A percentile compares a stretch with the other conserved stretches of the same genome.
phyloP scores from a whole-genome alignment of 2,113 vertebrate genomes.

The Melanerpes formicivorus region DNA sequence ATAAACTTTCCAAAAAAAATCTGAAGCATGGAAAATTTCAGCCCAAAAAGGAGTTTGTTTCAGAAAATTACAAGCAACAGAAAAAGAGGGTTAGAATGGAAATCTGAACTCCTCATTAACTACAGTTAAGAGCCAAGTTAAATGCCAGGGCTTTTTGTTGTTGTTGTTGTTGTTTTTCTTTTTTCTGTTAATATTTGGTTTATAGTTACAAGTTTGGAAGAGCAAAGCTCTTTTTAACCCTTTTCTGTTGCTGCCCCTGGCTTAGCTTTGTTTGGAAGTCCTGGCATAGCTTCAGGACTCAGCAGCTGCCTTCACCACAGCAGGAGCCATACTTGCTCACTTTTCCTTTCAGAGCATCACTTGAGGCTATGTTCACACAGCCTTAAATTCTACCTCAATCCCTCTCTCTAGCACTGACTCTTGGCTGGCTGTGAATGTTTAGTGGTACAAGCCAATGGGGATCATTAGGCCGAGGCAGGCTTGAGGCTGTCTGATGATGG shows the following conservation, averaged over 20 bases:
- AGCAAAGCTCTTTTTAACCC: conserved; percentile 60
- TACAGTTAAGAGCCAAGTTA: conserved; percentile 64
- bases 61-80: conserved; percentile 70
- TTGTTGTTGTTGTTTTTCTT: conserved; percentile 14
- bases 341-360: neutral
- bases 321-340: neutral
- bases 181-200: conserved; percentile 77
- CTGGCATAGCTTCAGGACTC: conserved; percentile 51
- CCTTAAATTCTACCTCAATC: neutral
- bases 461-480: neutral
- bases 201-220: conserved; percentile 78
- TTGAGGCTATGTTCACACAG: neutral
- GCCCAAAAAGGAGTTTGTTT: conserved; percentile 61
- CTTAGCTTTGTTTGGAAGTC: conserved; percentile 69
- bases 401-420: neutral
- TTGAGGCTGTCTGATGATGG: neutral
- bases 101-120: conserved; percentile 67
- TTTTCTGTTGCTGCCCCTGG: conserved; percentile 64
- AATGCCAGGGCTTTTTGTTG: conserved; percentile 31
- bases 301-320: conserved; percentile 10
- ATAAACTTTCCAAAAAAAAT: conserved; percentile 62
- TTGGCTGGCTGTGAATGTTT: neutral
- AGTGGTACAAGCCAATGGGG: neutral
- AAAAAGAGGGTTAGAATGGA: conserved; percentile 67
- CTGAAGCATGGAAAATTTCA: conserved; percentile 66